Base-by-base conservation (phyloP, 2,797 vertebrate genomes). In the Brotula barbata region DNA sequence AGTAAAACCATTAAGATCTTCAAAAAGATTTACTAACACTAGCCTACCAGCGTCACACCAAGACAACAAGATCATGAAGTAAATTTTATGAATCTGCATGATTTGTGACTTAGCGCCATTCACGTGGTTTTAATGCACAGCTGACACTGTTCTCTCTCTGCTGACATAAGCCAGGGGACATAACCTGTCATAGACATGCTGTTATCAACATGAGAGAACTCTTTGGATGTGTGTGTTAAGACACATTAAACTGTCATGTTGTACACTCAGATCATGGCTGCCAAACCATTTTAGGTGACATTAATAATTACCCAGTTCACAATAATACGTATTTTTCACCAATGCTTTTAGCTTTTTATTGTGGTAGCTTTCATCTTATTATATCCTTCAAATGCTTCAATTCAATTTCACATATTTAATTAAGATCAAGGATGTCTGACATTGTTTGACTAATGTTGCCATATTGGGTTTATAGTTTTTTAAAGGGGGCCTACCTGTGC, bases 401-500 rank as follows among this genome's bases (percentile, higher is more conserved):
- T n/a, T n/a, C n/a, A n/a, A n/a, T n/a, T n/a, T n/a, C n/a, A n/a
- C n/a, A n/a, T n/a, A n/a, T n/a, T n/a, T n/a, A n/a, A n/a, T 28
- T 28, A 7, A 28, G 25, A 7, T 28, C 25, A 28, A 28, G 25
- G 25, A 28, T 7, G 7, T 28, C 25, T 28, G 25, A 28, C 7
- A 28, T 28, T 28, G 7, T 28, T 7, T 28, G 25, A 28, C 3
- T 21, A 14, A 33, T 8, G n/a, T 2, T 19, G 43, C n/a, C 13
- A 1, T 1, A 15, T 2, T 17, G n/a, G 15, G 13, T 58, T 62
- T 41, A 17, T n/a, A 48, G 28, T 36, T 13, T 0, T 1, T 56
- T n/a, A 39, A 0, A n/a, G n/a, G n/a, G n/a, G n/a, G n/a, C 4
- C 34, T 88, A 98, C 97, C 95, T 98, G 96, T 44, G 92, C 78